Evolutionary conservation across 1,140 invertebrate species (phyloP).

Genomic region (Mylabris phalerata): DNA sequence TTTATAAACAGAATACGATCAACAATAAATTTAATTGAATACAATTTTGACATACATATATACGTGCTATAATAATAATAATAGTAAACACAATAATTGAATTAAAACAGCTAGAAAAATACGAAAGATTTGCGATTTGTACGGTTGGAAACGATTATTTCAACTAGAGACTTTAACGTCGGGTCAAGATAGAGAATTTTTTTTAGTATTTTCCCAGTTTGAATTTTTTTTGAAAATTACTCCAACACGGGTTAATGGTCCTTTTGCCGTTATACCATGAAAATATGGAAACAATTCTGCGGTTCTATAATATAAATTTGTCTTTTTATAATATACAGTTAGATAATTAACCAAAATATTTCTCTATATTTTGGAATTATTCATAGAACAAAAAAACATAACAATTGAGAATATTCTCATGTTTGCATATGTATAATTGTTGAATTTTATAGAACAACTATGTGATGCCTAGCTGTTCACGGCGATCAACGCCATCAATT

Average conservation of each 20-base stretch:
- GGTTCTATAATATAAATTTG: neutral
- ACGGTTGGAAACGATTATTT: neutral
- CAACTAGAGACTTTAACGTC: conserved; percentile 8
- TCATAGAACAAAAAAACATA: no score
- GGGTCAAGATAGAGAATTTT: conserved; percentile 2
- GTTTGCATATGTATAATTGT: conserved; percentile 1
- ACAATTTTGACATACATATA: no score
- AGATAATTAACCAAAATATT: no score
- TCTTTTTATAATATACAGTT: no score
- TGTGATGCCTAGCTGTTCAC: conserved; percentile 26
- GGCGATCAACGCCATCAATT: conserved; percentile 28
- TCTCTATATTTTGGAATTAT: no score
- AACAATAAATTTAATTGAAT: no score
- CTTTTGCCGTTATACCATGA: conserved; percentile 11
- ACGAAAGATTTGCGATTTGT: no score
- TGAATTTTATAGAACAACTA: conserved; percentile 34
- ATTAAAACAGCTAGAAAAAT: no score
- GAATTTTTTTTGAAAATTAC: neutral
- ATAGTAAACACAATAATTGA: no score
- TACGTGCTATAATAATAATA: no score
- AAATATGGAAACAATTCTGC: conserved; percentile 11
- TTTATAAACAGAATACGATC: no score
- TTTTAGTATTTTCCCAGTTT: no score
- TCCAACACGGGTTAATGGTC: conserved; percentile 10
- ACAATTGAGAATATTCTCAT: neutral